phyloP scores from a whole-genome alignment of 2,113 vertebrate genomes.

The Mustelus asterias region DNA sequence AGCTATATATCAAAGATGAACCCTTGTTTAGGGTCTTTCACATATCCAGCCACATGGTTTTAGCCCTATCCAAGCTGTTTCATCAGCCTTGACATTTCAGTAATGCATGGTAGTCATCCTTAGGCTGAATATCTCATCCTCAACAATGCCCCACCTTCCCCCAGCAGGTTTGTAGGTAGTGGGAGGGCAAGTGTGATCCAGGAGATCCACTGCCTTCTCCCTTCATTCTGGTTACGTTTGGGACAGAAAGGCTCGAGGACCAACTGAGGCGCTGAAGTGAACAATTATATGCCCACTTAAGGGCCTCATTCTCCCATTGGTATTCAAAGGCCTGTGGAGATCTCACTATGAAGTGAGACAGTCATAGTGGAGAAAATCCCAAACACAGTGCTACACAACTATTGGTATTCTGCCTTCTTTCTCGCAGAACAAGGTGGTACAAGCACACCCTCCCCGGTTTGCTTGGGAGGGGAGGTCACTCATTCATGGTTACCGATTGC shows the following conservation, averaged over 20 bases:
- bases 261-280: background rate
- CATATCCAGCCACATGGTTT: background rate
- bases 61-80: background rate
- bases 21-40: background rate
- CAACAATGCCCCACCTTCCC: background rate
- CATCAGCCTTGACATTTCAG: background rate
- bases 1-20: background rate
- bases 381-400: too few relatives aligned
- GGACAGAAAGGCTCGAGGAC: background rate
- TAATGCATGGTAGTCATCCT: background rate
- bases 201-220: background rate
- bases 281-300: background rate
- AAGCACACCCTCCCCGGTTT: background rate
- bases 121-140: background rate
- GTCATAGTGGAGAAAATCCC: too few relatives aligned
- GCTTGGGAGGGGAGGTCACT: background rate
- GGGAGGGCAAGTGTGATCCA: background rate
- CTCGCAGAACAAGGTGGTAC: too few relatives aligned
- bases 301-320: background rate
- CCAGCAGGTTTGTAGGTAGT: background rate
- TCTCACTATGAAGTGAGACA: background rate
- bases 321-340: background rate
- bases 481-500: background rate
- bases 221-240: too few relatives aligned
- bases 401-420: too few relatives aligned